Percentiles rank a stretch among this genome's conserved stretches.
Evolutionary conservation across 2,797 vertebrate species (phyloP).

Genomic region (Percopsis omiscomaycus): DNA sequence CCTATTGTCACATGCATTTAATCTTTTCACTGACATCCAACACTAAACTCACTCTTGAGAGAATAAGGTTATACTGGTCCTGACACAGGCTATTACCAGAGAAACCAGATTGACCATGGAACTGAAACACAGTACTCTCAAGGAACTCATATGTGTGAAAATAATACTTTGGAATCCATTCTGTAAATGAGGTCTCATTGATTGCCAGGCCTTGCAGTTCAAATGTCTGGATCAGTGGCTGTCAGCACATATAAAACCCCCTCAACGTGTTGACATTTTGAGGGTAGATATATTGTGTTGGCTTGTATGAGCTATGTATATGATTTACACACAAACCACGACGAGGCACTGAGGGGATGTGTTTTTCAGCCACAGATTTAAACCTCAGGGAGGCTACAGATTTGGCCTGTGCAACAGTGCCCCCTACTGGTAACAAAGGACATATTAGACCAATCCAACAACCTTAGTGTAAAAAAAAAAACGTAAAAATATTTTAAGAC

Average conservation of each 20-base stretch:
- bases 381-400: conserved; percentile 17
- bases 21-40: conserved; percentile 57
- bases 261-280: conserved; percentile 55
- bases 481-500: no score
- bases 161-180: conserved; percentile 57
- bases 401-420: conserved; percentile 74
- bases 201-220: conserved; percentile 50
- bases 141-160: conserved; percentile 61
- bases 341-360: conserved; percentile 45
- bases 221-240: conserved; percentile 46
- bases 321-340: conserved; percentile 53
- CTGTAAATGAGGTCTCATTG: conserved; percentile 46
- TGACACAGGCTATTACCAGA: conserved; percentile 64
- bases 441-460: conserved; percentile 2
- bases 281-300: conserved; percentile 49
- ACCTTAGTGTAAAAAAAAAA: conserved; percentile 19
- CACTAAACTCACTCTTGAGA: conserved; percentile 31
- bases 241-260: conserved; percentile 52
- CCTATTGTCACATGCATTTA: conserved; percentile 56
- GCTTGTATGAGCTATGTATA: conserved; percentile 51
- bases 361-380: conserved; percentile 35
- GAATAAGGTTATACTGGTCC: conserved; percentile 52
- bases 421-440: conserved; percentile 70
- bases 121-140: conserved; percentile 54
- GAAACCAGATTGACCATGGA: conserved; percentile 41